These are phyloP conservation scores for Odobenus rosmarus DNA, from an alignment of 2,113 vertebrate species.

Conservation along the genomic window DNA sequence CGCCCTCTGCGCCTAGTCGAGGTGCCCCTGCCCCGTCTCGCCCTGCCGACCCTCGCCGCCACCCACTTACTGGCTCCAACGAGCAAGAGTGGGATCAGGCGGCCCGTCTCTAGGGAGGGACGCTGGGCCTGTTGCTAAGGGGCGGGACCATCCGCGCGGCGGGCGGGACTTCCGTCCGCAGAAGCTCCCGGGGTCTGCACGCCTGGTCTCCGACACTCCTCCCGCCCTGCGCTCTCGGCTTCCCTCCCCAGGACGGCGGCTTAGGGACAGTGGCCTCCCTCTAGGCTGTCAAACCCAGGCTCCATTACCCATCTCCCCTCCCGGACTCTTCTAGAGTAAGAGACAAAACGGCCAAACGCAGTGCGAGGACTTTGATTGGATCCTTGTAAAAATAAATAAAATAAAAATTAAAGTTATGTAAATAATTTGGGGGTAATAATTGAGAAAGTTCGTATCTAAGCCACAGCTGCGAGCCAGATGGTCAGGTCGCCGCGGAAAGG, in stretches of 20 bases:
- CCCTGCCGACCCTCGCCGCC: background rate
- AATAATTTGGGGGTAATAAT: background rate
- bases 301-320: background rate
- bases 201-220: background rate
- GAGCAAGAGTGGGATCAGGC: background rate
- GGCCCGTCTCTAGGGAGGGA: background rate
- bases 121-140: slow-evolving; percentile 75
- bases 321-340: background rate
- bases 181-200: background rate
- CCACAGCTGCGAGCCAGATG: background rate
- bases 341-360: background rate
- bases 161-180: background rate
- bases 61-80: background rate
- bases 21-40: background rate
- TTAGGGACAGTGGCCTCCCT: background rate
- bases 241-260: fast-evolving
- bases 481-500: background rate
- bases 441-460: background rate
- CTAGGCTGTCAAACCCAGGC: background rate
- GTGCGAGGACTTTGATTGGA: background rate
- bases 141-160: background rate
- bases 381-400: background rate
- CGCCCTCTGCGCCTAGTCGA: background rate
- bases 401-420: background rate
- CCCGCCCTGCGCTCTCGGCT: background rate